Evolutionary conservation across 2,888 invertebrate species (phyloP).

Genomic region (Lottia scabra): DNA sequence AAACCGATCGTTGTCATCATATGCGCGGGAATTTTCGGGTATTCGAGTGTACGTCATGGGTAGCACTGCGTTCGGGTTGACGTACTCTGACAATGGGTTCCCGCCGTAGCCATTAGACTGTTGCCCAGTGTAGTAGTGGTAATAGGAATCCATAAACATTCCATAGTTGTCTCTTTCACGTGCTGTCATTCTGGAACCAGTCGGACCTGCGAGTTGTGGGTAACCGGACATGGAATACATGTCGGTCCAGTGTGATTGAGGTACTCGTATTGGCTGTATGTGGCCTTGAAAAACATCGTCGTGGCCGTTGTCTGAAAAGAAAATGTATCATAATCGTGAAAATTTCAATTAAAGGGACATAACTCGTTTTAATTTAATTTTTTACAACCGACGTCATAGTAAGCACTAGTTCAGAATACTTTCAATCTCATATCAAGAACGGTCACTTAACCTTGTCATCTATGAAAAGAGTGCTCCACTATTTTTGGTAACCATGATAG

Average conservation of each 20-base stretch:
- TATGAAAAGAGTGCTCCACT: too few relatives aligned
- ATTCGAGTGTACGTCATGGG: slow-evolving; percentile 22
- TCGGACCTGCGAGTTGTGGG: background rate
- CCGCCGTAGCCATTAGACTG: slow-evolving; percentile 24
- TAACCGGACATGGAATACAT: slow-evolving; percentile 9
- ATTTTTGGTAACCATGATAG: too few relatives aligned
- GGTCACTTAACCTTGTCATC: too few relatives aligned
- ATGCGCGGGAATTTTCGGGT: slow-evolving; percentile 1
- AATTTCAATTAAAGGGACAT: too few relatives aligned
- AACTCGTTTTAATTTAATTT: too few relatives aligned
- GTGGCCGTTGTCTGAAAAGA: slow-evolving; percentile 11
- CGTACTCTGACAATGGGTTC: slow-evolving; percentile 33
- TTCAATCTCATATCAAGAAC: too few relatives aligned
- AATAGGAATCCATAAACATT: slow-evolving; percentile 24
- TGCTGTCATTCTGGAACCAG: slow-evolving; percentile 6
- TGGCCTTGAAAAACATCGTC: slow-evolving; percentile 9
- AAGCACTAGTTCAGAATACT: too few relatives aligned
- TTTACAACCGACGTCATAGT: too few relatives aligned
- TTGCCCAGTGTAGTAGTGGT: slow-evolving; percentile 29
- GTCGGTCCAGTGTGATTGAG: slow-evolving; percentile 16
- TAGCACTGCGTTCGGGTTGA: slow-evolving; percentile 39
- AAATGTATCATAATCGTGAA: background rate
- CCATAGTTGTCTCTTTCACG: slow-evolving; percentile 31
- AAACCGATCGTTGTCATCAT: slow-evolving; percentile 16
- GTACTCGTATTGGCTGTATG: slow-evolving; percentile 12